Evolutionary conservation across 2,888 invertebrate species (phyloP).

Genomic region (Andrena trimmerana): DNA sequence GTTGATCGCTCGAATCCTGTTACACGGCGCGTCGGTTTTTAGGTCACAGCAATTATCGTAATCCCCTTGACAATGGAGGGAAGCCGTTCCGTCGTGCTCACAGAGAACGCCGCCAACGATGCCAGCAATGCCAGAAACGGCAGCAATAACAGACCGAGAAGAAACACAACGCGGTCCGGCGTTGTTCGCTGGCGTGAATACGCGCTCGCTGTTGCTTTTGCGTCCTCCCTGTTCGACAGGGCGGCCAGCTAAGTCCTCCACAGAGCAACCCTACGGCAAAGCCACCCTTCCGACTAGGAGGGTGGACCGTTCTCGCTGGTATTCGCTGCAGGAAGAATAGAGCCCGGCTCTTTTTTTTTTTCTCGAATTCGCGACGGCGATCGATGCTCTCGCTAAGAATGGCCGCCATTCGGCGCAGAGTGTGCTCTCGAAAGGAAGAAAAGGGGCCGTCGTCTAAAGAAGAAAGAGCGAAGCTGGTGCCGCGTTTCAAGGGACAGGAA

Average conservation of each 20-base stretch:
- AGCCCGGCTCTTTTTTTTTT: conserved; percentile 48
- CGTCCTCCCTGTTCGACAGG: neutral
- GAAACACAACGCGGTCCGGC: neutral
- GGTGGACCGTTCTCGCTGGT: conserved; percentile 27
- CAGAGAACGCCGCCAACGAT: conserved; percentile 1
- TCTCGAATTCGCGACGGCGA: conserved; percentile 53
- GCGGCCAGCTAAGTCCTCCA: neutral
- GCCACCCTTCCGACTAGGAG: neutral
- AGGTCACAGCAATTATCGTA: conserved; percentile 78
- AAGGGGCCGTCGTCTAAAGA: conserved; percentile 20
- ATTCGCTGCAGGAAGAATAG: conserved; percentile 28
- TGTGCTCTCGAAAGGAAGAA: conserved; percentile 29
- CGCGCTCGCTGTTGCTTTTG: conserved; percentile 32
- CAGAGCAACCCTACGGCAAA: neutral
- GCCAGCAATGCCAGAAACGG: conserved; percentile 22
- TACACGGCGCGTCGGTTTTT: conserved; percentile 72
- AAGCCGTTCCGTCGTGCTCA: conserved; percentile 37
- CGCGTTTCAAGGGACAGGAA: conserved; percentile 40
- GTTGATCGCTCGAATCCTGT: conserved; percentile 72
- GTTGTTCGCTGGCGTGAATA: conserved; percentile 39
- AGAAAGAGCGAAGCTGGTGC: conserved; percentile 12
- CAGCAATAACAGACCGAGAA: conserved; percentile 11
- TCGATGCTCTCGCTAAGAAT: conserved; percentile 59
- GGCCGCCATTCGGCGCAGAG: conserved; percentile 55
- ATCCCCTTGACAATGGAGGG: conserved; percentile 62